Percentiles rank a stretch among this genome's conserved stretches.
Evolutionary conservation across 2,797 vertebrate species (phyloP).

Genomic region (Echiichthys vipera): DNA sequence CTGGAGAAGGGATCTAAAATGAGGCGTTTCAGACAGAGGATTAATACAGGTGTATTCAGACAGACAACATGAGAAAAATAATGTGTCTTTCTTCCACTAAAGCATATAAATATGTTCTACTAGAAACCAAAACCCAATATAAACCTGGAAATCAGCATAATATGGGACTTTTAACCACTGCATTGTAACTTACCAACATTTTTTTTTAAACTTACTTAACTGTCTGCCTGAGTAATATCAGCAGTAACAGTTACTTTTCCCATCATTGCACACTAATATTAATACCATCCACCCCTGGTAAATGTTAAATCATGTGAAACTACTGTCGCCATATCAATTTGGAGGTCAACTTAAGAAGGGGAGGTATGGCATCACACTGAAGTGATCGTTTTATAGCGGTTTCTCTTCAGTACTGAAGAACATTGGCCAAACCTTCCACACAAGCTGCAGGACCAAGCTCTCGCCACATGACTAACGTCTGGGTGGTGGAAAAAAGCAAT

Average conservation of each 20-base stretch:
- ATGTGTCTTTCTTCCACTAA: background rate
- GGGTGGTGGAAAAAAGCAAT: slow-evolving; percentile 74
- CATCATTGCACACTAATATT: background rate
- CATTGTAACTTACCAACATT: background rate
- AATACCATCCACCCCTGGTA: background rate
- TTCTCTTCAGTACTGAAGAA: background rate
- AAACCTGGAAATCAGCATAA: too few species aligned
- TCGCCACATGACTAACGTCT: slow-evolving; percentile 65
- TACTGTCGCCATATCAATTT: background rate
- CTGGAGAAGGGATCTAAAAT: too few species aligned
- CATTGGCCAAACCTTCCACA: slow-evolving; percentile 12
- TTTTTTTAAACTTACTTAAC: background rate
- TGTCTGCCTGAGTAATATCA: slow-evolving; percentile 30
- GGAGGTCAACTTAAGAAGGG: background rate
- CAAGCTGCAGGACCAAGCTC: slow-evolving; percentile 20
- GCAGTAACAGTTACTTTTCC: background rate
- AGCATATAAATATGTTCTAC: too few species aligned
- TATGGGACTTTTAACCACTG: background rate
- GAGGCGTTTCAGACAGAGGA: too few species aligned
- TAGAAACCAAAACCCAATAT: too few species aligned
- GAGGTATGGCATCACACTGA: too few species aligned
- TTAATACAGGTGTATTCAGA: too few species aligned
- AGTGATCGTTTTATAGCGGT: background rate
- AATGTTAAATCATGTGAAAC: background rate
- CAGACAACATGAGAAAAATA: too few species aligned